Percentiles rank a stretch among this genome's conserved stretches.
Evolutionary conservation across 2,797 vertebrate species (phyloP).

Genomic region (Chaetodon trifasciatus): DNA sequence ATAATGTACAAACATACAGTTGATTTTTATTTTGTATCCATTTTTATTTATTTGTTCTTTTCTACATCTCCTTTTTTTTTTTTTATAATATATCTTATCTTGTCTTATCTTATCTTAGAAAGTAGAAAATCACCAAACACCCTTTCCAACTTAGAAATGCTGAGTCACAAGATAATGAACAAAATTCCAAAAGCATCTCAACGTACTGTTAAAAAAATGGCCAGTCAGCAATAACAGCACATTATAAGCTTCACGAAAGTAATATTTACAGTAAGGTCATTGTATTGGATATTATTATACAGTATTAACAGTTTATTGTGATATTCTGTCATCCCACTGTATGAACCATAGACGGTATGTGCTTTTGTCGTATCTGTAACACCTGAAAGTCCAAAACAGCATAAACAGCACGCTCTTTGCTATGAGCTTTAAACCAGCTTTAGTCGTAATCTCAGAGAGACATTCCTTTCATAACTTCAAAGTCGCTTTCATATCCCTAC

Average conservation of each 20-base stretch:
- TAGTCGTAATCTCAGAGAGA: constrained; percentile 12
- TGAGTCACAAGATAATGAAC: no score
- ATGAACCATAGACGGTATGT: not conserved
- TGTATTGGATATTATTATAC: not conserved
- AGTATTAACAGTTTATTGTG: not conserved
- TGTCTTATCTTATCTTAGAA: no score
- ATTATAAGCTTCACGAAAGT: not conserved
- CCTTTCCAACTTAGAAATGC: no score
- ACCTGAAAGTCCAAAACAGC: not conserved
- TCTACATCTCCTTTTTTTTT: no score
- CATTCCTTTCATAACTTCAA: constrained; percentile 59
- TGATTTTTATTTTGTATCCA: no score
- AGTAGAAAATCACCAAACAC: no score
- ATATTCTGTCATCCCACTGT: not conserved
- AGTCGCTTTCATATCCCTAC: constrained; percentile 48
- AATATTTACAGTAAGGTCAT: not conserved
- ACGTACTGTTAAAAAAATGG: not conserved
- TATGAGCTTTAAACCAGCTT: constrained; percentile 1
- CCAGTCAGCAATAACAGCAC: not conserved
- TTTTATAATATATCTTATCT: no score
- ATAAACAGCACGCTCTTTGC: not conserved
- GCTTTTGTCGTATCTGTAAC: not conserved
- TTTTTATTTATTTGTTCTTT: no score
- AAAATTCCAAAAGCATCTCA: no score
- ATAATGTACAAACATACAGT: no score